Conservation (phyloP, 2,797 vertebrate species). For the Lepilemur septentrionalis region DNA sequence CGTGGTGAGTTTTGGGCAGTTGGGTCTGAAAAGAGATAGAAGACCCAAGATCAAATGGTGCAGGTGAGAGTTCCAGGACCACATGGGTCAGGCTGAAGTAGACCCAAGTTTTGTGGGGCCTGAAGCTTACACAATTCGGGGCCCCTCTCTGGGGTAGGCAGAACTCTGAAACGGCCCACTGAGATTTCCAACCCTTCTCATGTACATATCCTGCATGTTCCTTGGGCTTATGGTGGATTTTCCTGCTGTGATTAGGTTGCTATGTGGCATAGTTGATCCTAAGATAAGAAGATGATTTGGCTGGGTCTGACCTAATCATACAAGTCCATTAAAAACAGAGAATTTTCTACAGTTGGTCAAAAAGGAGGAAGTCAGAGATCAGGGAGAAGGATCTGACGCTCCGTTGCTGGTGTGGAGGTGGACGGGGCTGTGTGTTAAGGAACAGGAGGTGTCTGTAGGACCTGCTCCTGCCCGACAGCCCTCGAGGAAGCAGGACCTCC, state of each 20-base stretch:
- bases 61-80: not conserved
- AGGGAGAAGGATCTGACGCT: not conserved
- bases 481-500: not conserved
- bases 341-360: not conserved
- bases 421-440: not conserved
- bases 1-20: not conserved
- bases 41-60: not conserved
- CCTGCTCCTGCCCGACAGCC: no score
- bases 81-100: not conserved
- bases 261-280: not conserved
- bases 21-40: not conserved
- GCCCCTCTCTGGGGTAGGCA: no score
- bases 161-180: not conserved
- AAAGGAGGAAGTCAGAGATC: not conserved
- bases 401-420: not conserved
- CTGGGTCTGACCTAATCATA: not conserved
- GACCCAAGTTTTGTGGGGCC: not conserved
- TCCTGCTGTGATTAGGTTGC: not conserved
- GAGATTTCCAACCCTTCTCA: not conserved
- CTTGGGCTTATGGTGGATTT: not conserved
- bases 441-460: not conserved
- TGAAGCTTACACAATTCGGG: not conserved
- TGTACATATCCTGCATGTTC: accelerated
- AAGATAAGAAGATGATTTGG: not conserved
- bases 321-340: not conserved